These are phyloP conservation scores for Myocastor coypus DNA, from an alignment of 2,113 vertebrate genomes.

Conservation along the genomic window DNA sequence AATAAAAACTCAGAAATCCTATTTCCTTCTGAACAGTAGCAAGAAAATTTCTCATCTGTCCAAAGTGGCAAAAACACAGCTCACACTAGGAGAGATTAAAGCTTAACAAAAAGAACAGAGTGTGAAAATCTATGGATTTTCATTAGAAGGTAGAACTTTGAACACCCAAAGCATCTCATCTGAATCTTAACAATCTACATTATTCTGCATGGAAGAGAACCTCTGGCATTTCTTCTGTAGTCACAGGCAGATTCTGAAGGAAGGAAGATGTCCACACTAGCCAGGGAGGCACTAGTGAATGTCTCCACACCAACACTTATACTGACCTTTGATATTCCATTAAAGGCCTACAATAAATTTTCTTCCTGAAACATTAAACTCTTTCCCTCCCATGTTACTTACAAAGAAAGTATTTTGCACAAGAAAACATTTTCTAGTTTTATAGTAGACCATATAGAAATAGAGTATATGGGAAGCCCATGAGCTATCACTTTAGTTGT, in stretches of 20 bases:
- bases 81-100: conserved; percentile 36
- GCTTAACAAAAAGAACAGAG: conserved; percentile 48
- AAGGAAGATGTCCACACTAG: not conserved
- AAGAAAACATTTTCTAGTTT: conserved; percentile 14
- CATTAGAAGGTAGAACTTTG: not conserved
- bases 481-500: conserved; percentile 16
- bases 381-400: conserved; percentile 5
- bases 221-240: conserved; percentile 31
- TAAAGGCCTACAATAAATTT: not conserved
- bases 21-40: conserved; percentile 64
- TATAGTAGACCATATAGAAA: not conserved
- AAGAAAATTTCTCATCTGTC: conserved; percentile 59
- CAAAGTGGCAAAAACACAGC: conserved; percentile 47
- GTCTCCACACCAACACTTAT: not conserved
- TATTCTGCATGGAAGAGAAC: not conserved
- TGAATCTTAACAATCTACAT: not conserved
- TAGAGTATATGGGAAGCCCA: not conserved
- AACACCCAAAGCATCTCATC: conserved; percentile 1
- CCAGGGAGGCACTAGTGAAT: not conserved
- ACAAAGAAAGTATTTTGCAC: conserved; percentile 20
- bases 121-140: not conserved
- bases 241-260: conserved; percentile 35
- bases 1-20: conserved; percentile 71
- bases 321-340: conserved; percentile 43
- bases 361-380: not conserved